A percentile compares a stretch with the other conserved stretches of the same genome.
These are phyloP conservation scores for Xestia rhomboidea DNA, from an alignment of 2,888 invertebrate genomes.

Conservation along the genomic window DNA sequence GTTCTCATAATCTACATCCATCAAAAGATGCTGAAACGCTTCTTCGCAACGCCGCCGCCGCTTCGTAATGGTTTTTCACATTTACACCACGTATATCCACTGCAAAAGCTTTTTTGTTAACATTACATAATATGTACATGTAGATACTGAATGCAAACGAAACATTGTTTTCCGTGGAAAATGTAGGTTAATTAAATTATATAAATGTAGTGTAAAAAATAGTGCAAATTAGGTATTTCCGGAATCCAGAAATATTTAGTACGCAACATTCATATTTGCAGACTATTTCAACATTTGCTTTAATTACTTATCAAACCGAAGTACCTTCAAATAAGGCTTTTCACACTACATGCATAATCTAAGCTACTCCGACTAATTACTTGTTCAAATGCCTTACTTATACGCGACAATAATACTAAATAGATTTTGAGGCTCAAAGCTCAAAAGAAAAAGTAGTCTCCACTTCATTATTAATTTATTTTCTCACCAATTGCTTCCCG, in stretches of 20 bases:
- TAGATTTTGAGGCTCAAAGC: not conserved
- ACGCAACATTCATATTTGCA: not conserved
- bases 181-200: not conserved
- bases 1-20: not conserved
- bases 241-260: not conserved
- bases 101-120: not conserved
- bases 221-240: not conserved
- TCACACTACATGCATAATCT: not conserved
- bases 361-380: not conserved
- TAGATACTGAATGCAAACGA: not conserved
- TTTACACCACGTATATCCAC: not conserved
- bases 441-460: constrained; percentile 5
- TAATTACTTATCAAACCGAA: not conserved
- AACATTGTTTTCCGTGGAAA: not conserved
- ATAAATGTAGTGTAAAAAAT: too few relatives aligned
- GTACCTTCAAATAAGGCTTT: not conserved
- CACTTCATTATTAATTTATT: constrained; percentile 9
- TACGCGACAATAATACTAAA: not conserved
- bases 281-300: not conserved
- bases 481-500: not conserved
- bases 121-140: not conserved
- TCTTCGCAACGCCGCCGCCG: not conserved
- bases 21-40: constrained; percentile 8
- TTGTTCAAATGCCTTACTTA: not conserved
- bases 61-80: not conserved